These are phyloP conservation scores for Habrosyne pyritoides DNA, from an alignment of 2,888 invertebrate genomes.

Conservation along the genomic window DNA sequence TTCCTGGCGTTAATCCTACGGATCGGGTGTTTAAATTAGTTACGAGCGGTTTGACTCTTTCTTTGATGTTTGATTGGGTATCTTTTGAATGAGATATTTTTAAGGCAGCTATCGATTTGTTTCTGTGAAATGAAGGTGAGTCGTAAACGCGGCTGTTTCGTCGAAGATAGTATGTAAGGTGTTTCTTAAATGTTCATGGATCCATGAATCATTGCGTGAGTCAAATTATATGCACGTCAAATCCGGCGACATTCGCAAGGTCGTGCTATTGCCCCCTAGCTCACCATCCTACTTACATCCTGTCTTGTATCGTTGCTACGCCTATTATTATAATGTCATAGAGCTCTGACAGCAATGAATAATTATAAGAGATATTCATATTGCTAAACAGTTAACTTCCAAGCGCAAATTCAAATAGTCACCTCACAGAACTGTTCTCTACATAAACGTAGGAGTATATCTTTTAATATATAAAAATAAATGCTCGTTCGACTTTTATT, in stretches of 20 bases:
- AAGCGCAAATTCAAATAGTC: too few species aligned
- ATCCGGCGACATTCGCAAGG: conserved; percentile 69
- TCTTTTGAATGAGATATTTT: conserved; percentile 45
- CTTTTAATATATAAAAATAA: too few species aligned
- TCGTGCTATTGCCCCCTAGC: conserved; percentile 53
- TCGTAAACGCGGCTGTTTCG: conserved; percentile 24
- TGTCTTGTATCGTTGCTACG: conserved; percentile 31
- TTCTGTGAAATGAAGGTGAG: conserved; percentile 25
- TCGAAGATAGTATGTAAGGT: conserved; percentile 24
- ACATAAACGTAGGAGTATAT: too few species aligned
- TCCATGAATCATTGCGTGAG: conserved; percentile 49
- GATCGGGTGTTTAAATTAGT: conserved; percentile 66
- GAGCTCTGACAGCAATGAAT: neutral
- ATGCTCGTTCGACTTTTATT: too few species aligned
- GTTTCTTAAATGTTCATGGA: conserved; percentile 32
- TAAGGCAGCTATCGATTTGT: conserved; percentile 33
- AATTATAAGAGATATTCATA: too few species aligned
- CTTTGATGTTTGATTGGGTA: conserved; percentile 65
- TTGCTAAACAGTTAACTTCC: too few species aligned
- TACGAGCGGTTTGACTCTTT: conserved; percentile 48
- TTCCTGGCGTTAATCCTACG: conserved; percentile 72
- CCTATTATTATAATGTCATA: neutral
- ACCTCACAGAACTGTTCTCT: too few species aligned
- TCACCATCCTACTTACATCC: conserved; percentile 44
- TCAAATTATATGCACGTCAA: conserved; percentile 45